Percentiles rank a stretch among this genome's conserved stretches.
These are phyloP conservation scores for Tapirus terrestris DNA, from an alignment of 2,113 vertebrate genomes.

Conservation along the genomic window DNA sequence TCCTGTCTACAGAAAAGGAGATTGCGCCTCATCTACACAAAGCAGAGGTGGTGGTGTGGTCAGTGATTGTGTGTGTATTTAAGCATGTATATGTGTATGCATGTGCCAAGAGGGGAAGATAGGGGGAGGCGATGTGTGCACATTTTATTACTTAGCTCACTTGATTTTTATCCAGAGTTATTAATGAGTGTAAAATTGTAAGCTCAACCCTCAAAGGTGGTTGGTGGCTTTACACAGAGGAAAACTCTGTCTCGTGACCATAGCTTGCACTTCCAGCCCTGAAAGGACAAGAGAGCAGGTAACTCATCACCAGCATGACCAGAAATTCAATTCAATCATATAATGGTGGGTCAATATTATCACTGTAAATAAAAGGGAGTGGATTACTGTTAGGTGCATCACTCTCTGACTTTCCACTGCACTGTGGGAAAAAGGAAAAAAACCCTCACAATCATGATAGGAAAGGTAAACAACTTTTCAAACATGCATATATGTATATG, in stretches of 20 bases:
- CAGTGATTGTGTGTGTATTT: neutral
- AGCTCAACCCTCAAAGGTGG: neutral
- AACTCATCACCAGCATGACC: neutral
- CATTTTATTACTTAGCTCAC: neutral
- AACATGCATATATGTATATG: neutral
- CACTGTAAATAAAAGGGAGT: neutral
- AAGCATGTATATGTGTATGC: neutral
- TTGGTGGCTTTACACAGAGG: neutral
- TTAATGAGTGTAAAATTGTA: neutral
- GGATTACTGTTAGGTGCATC: neutral
- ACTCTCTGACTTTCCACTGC: neutral
- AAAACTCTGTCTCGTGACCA: neutral
- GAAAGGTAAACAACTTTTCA: neutral
- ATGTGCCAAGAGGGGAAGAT: neutral
- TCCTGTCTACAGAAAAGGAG: conserved; percentile 20
- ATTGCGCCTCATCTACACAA: neutral
- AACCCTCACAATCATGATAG: neutral
- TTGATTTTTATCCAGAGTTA: conserved; percentile 51
- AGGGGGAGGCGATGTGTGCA: neutral
- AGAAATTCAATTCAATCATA: neutral
- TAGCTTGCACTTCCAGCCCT: neutral
- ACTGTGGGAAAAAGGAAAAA: neutral
- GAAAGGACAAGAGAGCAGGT: neutral
- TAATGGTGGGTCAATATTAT: neutral
- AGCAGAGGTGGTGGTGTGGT: neutral